Percentiles rank a stretch among this genome's conserved stretches.
These are phyloP conservation scores for Synergus laeviventris DNA, from an alignment of 2,888 invertebrate species.

Conservation along the genomic window DNA sequence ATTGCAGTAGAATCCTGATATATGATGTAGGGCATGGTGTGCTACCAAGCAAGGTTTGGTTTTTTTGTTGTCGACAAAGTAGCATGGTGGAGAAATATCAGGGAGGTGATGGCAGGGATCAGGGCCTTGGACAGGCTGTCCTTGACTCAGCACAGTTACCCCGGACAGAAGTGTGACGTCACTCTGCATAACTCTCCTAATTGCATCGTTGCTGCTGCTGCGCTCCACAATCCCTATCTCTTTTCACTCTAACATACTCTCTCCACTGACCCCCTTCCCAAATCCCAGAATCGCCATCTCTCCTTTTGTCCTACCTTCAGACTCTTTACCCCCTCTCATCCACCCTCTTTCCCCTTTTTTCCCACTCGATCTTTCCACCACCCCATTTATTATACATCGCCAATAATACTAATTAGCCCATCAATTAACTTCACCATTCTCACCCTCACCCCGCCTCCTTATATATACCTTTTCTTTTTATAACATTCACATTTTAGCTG, in stretches of 20 bases:
- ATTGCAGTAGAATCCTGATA: too few species aligned
- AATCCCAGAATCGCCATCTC: neutral
- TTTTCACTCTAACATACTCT: neutral
- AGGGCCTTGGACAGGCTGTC: constrained; percentile 74
- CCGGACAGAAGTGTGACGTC: constrained; percentile 74
- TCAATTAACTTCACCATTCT: neutral
- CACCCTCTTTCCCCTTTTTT: neutral
- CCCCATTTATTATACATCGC: neutral
- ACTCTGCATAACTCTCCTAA: constrained; percentile 76
- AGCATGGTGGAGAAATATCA: too few species aligned
- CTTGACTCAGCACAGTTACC: constrained; percentile 77
- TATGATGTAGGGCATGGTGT: too few species aligned
- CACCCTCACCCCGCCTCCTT: neutral
- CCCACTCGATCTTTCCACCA: neutral
- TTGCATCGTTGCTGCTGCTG: constrained; percentile 74
- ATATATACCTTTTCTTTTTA: neutral
- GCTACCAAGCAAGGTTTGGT: too few species aligned
- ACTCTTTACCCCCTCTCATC: neutral
- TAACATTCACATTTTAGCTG: too few species aligned
- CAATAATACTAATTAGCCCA: constrained; percentile 5
- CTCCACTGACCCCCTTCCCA: neutral
- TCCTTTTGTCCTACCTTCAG: neutral
- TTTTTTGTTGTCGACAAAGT: too few species aligned
- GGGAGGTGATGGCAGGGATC: constrained; percentile 46
- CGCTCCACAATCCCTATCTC: constrained; percentile 44